phyloP scores from a whole-genome alignment of 2,888 invertebrate species.

The Hyposoter dolosus region DNA sequence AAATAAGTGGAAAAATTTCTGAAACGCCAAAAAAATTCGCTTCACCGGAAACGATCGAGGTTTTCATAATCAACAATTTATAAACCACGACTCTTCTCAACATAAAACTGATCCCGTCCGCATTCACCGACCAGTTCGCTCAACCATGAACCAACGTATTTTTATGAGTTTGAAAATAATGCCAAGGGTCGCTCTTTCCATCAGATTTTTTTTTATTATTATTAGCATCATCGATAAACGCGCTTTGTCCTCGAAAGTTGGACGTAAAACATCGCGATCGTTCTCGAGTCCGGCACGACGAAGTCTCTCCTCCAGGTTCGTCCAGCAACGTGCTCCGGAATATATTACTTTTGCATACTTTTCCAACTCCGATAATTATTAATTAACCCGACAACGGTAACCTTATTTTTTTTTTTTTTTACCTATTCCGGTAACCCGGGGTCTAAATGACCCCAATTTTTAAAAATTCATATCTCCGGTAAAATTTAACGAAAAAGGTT shows the following conservation, averaged over 20 bases:
- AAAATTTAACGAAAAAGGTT: too few species aligned
- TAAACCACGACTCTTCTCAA: too few species aligned
- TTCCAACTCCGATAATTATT: constrained; percentile 42
- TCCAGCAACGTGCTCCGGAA: constrained; percentile 1
- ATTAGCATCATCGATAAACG: background rate
- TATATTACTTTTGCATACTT: constrained; percentile 18
- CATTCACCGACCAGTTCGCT: background rate
- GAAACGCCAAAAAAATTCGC: too few species aligned
- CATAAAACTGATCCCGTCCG: background rate
- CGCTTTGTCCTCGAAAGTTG: constrained; percentile 34
- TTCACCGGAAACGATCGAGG: too few species aligned
- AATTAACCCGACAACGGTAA: too few species aligned
- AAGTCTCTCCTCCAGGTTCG: constrained; percentile 11
- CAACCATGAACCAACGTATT: background rate
- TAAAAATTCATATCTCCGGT: too few species aligned
- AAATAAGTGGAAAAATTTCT: too few species aligned
- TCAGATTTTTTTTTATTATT: background rate
- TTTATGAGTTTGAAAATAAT: constrained; percentile 3
- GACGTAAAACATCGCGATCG: constrained; percentile 53
- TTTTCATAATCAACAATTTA: too few species aligned
- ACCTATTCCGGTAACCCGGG: too few species aligned
- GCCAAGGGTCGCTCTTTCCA: background rate
- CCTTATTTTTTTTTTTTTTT: too few species aligned
- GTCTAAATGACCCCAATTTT: too few species aligned
- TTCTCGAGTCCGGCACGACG: constrained; percentile 42